Base-by-base conservation (phyloP, 1,140 invertebrate species). In the Drosophila navojoa region DNA sequence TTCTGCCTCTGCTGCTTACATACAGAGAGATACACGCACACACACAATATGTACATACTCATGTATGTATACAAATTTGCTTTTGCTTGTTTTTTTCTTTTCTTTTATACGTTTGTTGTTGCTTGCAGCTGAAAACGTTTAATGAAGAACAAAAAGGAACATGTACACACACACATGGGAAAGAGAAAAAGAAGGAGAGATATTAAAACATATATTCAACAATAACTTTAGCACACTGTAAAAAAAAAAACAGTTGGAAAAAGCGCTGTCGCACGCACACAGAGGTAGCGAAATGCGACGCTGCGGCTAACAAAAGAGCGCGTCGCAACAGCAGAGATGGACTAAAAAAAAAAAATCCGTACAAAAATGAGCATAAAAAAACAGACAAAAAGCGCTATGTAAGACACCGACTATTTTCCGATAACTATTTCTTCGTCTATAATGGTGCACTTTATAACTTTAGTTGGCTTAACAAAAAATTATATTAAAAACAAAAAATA, bases 301-400 rank as follows among this genome's bases (percentile, higher is more conserved):
- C 64, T 73, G 64, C 59, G 67, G 67, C 67, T 70, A 62, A 70
- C 71, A 74, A 70, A 74, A 74, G 66, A 74, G 66, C 71, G 71
- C 71, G 71, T 74, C 71, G 71, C 66, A 74, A 70, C 71, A 70
- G 67, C 32, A 59, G 53, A 70, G 71, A 47, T 58, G 45, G 52
- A 70, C 38, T 55, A 42, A 9, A 64, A 45, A 69, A 73, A 61
- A 66, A 67, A 50, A 66, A 59, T 22, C 63, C 52, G 58, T 13
- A 61, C 6, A 44, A 16, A 66, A 71, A 50, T 45, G 45, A 58
- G 38, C 42, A 70, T 42, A 71, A 61, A 57, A 57, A 66, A 58
- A 66, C 22, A 59, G 53, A 52, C 61, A 71, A 1, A 22, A 1
- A 22, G 50, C 60, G 53, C 55, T 66, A 58, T 6, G 10, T 35